Evolutionary conservation across 1,140 invertebrate genomes (phyloP).

Genomic region (Leptinotarsa undecemlineata): DNA sequence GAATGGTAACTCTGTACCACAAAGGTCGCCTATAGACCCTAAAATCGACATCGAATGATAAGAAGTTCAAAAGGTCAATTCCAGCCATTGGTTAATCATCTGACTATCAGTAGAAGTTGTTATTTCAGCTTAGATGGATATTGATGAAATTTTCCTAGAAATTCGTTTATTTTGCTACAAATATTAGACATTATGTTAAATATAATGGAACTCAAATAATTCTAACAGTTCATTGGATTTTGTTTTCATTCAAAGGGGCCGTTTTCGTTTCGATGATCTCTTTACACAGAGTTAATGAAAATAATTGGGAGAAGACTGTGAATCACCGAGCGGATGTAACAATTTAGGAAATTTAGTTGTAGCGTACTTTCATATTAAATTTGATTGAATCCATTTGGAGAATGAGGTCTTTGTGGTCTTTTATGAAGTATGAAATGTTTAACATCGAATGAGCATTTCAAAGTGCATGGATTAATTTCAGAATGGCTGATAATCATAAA

Average conservation of each 20-base stretch:
- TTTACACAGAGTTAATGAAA: not conserved
- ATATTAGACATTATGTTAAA: not conserved
- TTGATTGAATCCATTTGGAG: not conserved
- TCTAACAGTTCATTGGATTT: not conserved
- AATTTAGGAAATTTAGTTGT: not conserved
- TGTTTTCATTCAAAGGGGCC: not conserved
- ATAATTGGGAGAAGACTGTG: not conserved
- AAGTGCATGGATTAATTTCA: too few relatives aligned
- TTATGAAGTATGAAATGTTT: too few relatives aligned
- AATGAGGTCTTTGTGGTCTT: too few relatives aligned
- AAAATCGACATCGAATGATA: conserved; percentile 2
- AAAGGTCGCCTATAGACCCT: conserved; percentile 5
- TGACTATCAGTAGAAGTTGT: conserved; percentile 5
- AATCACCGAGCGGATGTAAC: not conserved
- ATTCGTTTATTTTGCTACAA: not conserved
- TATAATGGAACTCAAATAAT: not conserved
- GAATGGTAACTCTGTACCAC: not conserved
- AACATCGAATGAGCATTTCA: too few relatives aligned
- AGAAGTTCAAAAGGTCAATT: conserved; percentile 6
- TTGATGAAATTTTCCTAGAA: not conserved
- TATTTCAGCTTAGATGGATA: conserved; percentile 1
- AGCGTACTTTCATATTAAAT: not conserved
- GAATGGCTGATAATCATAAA: too few relatives aligned
- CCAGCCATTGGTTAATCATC: not conserved
- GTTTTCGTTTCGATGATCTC: not conserved